Base-by-base conservation (phyloP, 2,888 invertebrate genomes). In the Blastobasis adustella region DNA sequence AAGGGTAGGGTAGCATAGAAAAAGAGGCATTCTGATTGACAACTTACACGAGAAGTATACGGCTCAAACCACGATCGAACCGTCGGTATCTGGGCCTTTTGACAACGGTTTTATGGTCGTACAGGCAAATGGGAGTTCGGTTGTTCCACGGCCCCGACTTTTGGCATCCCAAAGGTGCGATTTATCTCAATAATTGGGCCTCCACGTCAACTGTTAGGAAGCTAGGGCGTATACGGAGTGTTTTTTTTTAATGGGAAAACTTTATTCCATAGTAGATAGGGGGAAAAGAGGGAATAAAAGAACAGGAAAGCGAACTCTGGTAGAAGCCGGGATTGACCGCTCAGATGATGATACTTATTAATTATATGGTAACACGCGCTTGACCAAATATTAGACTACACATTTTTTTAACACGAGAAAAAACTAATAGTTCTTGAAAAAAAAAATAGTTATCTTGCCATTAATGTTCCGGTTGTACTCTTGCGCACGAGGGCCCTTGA, bases 171-270 rank as follows among this genome's bases (percentile, higher is more conserved):
- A 46, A 43, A 60, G 65, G 71, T 53, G 55, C 64, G 55, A 72
- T 73, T 66, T 65, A 67, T 73, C 72, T 73, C 66, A 69, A 71
- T 72, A 72, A 72, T 73, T 70, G 71, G 67, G 61, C 58, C 51
- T 53, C 56, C 48, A 54, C 58, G 62, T 67, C 65, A 60, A 59
- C 53, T 49, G 54, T 47, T 37, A 40, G 60, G 54, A 57, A 56
- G 50, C 67, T 66, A 70, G 23, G 23, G 23, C 3, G 23, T 23
- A 23, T 23, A 23, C 23, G 23, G 23, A 23, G 23, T 23, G 23
- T 23, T 3, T 23, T 23, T 23, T 23, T 71, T 66, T 67, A 66
- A 66, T 57, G 54, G 53, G 54, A 55, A 54, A 52, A 58, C 56
- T 23, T 23, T 23, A 23, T 2, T 23, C 23, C 3, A 23, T 2